Base-by-base conservation (phyloP, 2,113 vertebrate species). In the Bagarius yarrelli region DNA sequence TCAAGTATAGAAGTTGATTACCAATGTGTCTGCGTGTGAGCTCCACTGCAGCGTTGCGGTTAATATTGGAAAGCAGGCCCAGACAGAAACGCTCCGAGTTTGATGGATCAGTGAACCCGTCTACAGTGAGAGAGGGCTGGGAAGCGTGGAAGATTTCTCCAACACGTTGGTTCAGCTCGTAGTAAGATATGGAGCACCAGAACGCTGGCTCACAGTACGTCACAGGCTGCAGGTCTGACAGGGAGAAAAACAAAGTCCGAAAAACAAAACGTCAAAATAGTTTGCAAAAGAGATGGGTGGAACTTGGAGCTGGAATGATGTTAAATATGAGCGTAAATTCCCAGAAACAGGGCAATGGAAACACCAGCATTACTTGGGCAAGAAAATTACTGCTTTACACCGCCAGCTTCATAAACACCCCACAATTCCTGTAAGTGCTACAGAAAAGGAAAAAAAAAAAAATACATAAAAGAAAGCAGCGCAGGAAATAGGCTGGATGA, bases 171-270 rank as follows among this genome's bases (percentile, higher is more conserved):
- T 99, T 99, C 86, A 99, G 93, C 88, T 99, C 98, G 0, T 99
- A 99, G 92, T 99, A 99, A 56, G 97, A 98, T 77, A 99, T 99
- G 0, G 98, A 99, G 89, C 98, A 99, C 98, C 98, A 99, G 92
- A 99, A 99, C 14, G 97, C 97, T 0, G 97, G 98, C 91, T 99
- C 98, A 5, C 97, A 99, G 92, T 99, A 99, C 19, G 96, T 99
- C 75, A 99, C 97, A 0, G 97, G 98, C 92, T 99, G 97, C 81
- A 99, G 94, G 84, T 99, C 98, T 98, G 89, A 67, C 55, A 9
- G n/a, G 15, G 77, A 15, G 44, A 55, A 69, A 71, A 60, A 79
- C 79, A 82, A 83, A 74, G 78, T 12, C 9, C 72, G 34, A 81
- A 67, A 78, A 87, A 84, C 84, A 53, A 8, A 25, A 69, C 13